Evolutionary conservation across 2,113 vertebrate genomes (phyloP).

Genomic region (Spheniscus mendiculus): DNA sequence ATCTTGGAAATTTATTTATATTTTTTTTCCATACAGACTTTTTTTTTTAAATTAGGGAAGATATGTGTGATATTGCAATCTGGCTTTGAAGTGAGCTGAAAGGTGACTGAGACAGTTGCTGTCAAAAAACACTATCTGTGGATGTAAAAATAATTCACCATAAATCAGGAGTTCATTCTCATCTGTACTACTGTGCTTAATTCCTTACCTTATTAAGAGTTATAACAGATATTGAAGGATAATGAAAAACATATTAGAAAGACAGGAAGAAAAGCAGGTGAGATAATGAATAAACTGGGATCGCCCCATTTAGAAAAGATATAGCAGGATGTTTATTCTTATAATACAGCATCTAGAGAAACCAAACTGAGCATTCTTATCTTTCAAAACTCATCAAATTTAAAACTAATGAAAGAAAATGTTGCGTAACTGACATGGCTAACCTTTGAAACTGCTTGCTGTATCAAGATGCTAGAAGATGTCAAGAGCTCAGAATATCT

Average conservation of each 20-base stretch:
- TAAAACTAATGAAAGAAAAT: conserved; percentile 2
- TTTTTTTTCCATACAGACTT: neutral
- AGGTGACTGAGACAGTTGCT: neutral
- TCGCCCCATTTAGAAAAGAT: neutral
- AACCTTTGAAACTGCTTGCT: neutral
- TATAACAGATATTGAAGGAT: neutral
- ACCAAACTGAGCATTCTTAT: neutral
- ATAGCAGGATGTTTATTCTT: neutral
- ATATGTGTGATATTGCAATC: neutral
- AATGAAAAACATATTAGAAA: neutral
- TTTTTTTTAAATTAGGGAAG: neutral
- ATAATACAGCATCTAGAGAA: neutral
- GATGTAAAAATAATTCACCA: neutral
- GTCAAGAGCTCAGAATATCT: neutral
- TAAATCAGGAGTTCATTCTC: neutral
- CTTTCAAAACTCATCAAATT: neutral
- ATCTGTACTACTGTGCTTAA: neutral
- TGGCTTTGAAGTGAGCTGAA: neutral
- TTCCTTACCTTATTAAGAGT: neutral
- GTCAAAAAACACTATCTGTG: neutral
- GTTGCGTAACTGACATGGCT: neutral
- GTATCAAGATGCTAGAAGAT: neutral
- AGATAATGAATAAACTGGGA: neutral
- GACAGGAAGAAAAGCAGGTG: neutral
- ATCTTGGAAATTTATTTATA: neutral